Percentiles rank a stretch among this genome's conserved stretches.
Evolutionary conservation across 2,113 vertebrate genomes (phyloP).

Genomic region (Otolemur garnettii): DNA sequence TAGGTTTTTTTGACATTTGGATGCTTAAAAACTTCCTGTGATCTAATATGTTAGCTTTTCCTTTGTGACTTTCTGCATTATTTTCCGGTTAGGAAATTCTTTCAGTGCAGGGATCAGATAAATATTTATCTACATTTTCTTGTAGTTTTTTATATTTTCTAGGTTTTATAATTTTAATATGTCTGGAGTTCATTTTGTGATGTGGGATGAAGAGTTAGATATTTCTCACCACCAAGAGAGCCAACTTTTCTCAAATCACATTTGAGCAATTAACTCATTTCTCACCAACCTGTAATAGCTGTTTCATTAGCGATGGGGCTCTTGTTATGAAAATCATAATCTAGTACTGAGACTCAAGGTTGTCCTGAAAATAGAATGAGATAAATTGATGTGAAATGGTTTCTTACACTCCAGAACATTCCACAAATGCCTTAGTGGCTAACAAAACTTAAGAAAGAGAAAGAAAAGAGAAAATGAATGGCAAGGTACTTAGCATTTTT

Average conservation of each 20-base stretch:
- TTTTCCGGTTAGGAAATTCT: conserved; percentile 34
- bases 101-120: background rate
- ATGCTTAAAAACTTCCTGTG: conserved; percentile 19
- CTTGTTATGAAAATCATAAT: background rate
- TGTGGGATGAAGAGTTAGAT: background rate
- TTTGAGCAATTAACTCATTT: conserved; percentile 9
- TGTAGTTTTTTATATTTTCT: background rate
- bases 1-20: conserved; percentile 32
- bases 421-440: background rate
- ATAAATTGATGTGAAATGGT: background rate
- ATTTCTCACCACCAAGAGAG: background rate
- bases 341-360: background rate
- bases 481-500: background rate
- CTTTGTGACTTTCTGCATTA: background rate
- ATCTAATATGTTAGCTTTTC: background rate
- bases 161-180: conserved; percentile 16
- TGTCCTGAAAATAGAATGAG: background rate
- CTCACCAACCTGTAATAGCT: background rate
- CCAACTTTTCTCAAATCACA: background rate
- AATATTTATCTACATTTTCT: conserved; percentile 21
- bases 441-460: background rate
- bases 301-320: background rate
- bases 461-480: background rate
- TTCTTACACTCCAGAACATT: background rate
- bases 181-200: conserved; percentile 29